phyloP scores from a whole-genome alignment of 2,888 invertebrate species.

The Drosophila recens region DNA sequence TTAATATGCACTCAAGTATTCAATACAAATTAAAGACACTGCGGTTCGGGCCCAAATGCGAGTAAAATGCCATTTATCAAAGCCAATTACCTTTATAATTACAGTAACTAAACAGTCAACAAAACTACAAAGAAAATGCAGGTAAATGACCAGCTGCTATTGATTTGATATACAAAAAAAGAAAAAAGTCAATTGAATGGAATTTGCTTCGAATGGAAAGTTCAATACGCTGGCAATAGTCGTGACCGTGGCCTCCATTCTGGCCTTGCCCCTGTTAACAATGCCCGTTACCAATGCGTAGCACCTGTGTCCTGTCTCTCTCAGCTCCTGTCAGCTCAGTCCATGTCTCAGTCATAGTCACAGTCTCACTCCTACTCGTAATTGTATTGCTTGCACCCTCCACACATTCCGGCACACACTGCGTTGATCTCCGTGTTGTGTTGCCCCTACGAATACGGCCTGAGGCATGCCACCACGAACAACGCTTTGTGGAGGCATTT shows the following conservation, averaged over 20 bases:
- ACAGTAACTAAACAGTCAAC: conserved; percentile 11
- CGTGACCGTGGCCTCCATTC: neutral
- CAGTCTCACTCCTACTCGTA: conserved; percentile 6
- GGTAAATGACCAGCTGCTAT: conserved; percentile 29
- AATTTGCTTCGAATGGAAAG: conserved; percentile 48
- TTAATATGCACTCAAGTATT: neutral
- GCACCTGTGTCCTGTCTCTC: conserved; percentile 1
- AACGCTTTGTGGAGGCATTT: conserved; percentile 31
- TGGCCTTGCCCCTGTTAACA: conserved; percentile 10
- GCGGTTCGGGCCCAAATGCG: neutral
- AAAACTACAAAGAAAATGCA: conserved; percentile 2
- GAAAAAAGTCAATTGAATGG: conserved; percentile 58
- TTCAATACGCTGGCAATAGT: conserved; percentile 32
- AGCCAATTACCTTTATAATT: conserved; percentile 56
- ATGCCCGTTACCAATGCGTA: conserved; percentile 10
- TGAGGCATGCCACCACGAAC: conserved; percentile 37
- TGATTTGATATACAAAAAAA: conserved; percentile 37
- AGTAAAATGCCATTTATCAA: conserved; percentile 1
- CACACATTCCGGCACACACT: conserved; percentile 17
- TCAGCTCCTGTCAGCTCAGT: neutral
- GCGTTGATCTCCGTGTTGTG: conserved; percentile 7
- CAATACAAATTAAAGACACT: neutral
- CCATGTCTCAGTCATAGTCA: neutral
- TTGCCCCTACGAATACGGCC: neutral
- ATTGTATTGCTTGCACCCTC: conserved; percentile 40